Base-by-base conservation (phyloP, 1,140 invertebrate species). In the Drosophila ohnishii region DNA sequence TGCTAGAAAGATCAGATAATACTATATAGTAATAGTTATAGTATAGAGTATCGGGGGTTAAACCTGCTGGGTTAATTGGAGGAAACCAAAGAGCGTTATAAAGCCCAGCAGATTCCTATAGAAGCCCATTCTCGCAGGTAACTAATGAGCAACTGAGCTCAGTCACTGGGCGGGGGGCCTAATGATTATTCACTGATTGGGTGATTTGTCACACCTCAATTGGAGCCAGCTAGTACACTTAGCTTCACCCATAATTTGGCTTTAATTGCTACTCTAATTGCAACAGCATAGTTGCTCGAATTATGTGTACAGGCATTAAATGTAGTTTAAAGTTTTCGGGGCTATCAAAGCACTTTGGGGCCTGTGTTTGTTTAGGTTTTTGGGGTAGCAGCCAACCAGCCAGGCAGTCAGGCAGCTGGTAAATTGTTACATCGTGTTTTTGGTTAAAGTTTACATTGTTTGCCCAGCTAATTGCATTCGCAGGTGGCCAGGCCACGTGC, bases 401-500 rank as follows among this genome's bases (percentile, higher is more conserved):
- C 45, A 5, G 22, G 6, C 39, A 0, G 8, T 1, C 30, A 8
- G 30, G 19, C 19, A 22, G 22, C 7, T 28, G 44, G 44, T 47
- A 47, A 47, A 28, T 47, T 47, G 45, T 47, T 28, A 47, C 13
- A 47, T 47, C 22, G 13, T 59, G 53, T 60, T 53, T 53, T 71
- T 45, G 55, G 28, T 63, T 63, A 82, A 78, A 82, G 47, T 83
- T 75, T 47, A 66, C 72, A 83, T 83, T 83, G 80, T 83, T 75
- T 66, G 64, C 59, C 71, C 64, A 56, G 79, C 69, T 82, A 82
- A 82, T 83, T 83, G 77, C 44, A 62, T 53, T 69, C 65, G 22
- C 37, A 14, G 71, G 59, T 56, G 55, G 63, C 45, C 47, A 19
- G 19, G 32, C 16, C 50, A 48, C 45, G 47, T 40, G 32, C 22